phyloP scores from a whole-genome alignment of 2,113 vertebrate species.

The Halcyon malimbica region DNA sequence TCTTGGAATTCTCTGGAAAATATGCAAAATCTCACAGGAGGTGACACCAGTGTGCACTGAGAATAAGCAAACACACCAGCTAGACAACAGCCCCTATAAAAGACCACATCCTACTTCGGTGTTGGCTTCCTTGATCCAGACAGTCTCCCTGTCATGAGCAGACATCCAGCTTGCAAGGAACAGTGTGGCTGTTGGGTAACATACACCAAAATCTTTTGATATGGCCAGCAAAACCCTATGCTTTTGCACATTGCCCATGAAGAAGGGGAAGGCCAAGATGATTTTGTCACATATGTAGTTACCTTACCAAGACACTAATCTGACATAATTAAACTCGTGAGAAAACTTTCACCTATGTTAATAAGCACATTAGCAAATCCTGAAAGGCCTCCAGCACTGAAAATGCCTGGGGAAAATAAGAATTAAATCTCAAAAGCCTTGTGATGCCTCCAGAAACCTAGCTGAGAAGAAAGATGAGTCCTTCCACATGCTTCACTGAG shows the following conservation, averaged over 20 bases:
- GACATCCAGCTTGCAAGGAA: neutral
- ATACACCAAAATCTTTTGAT: neutral
- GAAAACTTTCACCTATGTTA: neutral
- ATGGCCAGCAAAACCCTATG: neutral
- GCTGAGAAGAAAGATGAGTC: neutral
- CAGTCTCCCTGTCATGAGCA: neutral
- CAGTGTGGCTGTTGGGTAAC: neutral
- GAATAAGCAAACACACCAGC: neutral
- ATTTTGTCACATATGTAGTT: neutral
- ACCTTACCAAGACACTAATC: neutral
- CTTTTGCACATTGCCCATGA: neutral
- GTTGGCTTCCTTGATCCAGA: neutral
- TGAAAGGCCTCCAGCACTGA: neutral
- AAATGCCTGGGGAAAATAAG: neutral
- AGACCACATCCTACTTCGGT: neutral
- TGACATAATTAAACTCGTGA: neutral
- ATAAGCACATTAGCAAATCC: neutral
- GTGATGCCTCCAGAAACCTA: neutral
- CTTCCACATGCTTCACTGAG: neutral
- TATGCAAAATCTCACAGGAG: neutral
- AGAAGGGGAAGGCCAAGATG: neutral
- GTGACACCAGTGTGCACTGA: neutral
- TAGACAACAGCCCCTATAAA: neutral
- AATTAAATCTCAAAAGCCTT: neutral
- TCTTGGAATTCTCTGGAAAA: neutral